Conservation (phyloP, 1,140 invertebrate genomes). For the Heliconius melpomene region DNA sequence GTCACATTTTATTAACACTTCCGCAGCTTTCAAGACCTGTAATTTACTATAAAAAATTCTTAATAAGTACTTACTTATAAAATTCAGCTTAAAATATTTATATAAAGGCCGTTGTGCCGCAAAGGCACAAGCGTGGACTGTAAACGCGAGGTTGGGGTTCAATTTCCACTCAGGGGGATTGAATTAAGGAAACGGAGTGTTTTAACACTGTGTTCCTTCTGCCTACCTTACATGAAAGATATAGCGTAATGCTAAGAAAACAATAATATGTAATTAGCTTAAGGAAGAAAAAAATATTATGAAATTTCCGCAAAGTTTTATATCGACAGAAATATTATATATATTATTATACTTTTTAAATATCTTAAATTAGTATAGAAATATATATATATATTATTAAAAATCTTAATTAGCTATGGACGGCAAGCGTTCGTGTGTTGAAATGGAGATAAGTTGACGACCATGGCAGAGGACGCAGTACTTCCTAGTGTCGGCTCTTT, state of each 20-base stretch:
- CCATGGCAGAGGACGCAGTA: conserved; percentile 38
- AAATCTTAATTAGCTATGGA: conserved; percentile 20
- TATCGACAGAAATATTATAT: background rate
- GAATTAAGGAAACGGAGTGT: too few relatives aligned
- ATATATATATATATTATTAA: background rate
- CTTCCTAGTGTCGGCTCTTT: conserved; percentile 38
- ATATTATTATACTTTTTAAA: background rate
- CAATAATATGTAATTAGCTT: background rate
- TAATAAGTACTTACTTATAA: background rate
- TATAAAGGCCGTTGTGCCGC: background rate
- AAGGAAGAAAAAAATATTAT: background rate
- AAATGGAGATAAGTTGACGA: conserved; percentile 38
- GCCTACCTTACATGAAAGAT: too few relatives aligned
- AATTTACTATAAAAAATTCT: background rate
- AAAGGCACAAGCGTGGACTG: too few relatives aligned
- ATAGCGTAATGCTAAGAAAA: too few relatives aligned
- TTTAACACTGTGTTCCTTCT: too few relatives aligned
- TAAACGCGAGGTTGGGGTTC: too few relatives aligned
- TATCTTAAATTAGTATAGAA: background rate
- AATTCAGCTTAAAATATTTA: background rate
- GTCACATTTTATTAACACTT: background rate
- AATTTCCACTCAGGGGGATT: too few relatives aligned
- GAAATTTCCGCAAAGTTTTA: background rate
- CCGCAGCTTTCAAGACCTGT: background rate
- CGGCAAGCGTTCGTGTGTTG: conserved; percentile 30